Base-by-base conservation (phyloP, 1,140 invertebrate genomes). In the Lordiphosa clarofinis region DNA sequence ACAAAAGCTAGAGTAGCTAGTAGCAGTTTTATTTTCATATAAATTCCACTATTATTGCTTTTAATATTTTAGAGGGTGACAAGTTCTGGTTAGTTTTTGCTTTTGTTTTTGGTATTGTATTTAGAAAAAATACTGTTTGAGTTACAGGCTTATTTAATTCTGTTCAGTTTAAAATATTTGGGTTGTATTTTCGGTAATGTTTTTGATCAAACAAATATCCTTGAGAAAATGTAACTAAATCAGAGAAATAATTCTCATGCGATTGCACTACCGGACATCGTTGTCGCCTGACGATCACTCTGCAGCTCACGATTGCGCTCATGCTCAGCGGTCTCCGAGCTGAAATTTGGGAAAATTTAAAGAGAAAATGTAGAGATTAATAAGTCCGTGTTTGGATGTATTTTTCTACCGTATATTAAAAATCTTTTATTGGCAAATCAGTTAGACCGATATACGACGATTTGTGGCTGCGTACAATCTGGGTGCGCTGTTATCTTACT, bases 191-290 rank as follows among this genome's bases (percentile, higher is more conserved):
- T 13, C 50, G 48, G 35, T 46, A 37, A 46, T 47, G 48, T 56
- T 55, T 38, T 38, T 40, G 63, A 62, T 62, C 13, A 54, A 81
- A 90, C 88, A 88, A 75, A 90, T 89, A 88, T 90, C 89, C 64
- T 62, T 66, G 57, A 42, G 61, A 81, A 89, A 84, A 72, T 73
- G 65, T 66, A 89, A 89, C 88, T 89, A 89, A 89, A 89, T 89
- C 88, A 89, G 86, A 89, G 88, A 89, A 89, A 89, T 88, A 89
- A 89, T 88, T 89, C 88, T 92, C 92, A 93, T 91, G 92, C 92
- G 90, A 93, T 93, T 76, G 92, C 92, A 89, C 91, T 93, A 54
- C 92, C 92, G 67, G 92, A 93, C 92, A 93, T 93, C 54, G 92
- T 93, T 63, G 92, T 92, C 50, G 91, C 89, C 78, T 91, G 91